Conservation (phyloP, 2,113 vertebrate genomes). For the Chaetorhynchus papuensis region DNA sequence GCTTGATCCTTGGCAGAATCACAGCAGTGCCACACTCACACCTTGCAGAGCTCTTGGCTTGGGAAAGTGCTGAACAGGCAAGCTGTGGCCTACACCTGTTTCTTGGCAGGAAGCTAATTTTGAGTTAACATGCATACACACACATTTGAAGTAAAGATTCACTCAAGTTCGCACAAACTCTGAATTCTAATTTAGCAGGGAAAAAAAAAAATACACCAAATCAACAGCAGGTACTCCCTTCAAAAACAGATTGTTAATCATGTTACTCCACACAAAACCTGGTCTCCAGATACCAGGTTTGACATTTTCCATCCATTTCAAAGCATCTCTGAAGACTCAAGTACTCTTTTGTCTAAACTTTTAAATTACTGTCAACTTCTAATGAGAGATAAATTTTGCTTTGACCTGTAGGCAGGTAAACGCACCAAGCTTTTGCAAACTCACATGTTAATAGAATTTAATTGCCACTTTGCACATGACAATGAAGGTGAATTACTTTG, state of each 20-base stretch:
- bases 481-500: not conserved
- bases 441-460: not conserved
- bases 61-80: not conserved
- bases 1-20: not conserved
- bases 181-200: not conserved
- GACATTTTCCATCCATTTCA: not conserved
- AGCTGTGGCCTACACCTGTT: not conserved
- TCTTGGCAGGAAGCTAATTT: not conserved
- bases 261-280: rapidly evolving
- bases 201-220: not conserved
- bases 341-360: not conserved
- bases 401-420: not conserved
- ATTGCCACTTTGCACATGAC: not conserved
- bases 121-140: not conserved
- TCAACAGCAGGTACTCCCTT: not conserved
- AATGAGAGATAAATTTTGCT: not conserved
- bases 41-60: not conserved
- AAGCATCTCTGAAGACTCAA: not conserved
- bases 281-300: not conserved
- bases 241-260: not conserved
- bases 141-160: not conserved
- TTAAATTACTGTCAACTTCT: not conserved
- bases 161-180: not conserved
- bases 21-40: not conserved
- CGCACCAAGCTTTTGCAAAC: not conserved